These are phyloP conservation scores for Carassius auratus DNA, from an alignment of 2,113 vertebrate genomes.

Conservation along the genomic window DNA sequence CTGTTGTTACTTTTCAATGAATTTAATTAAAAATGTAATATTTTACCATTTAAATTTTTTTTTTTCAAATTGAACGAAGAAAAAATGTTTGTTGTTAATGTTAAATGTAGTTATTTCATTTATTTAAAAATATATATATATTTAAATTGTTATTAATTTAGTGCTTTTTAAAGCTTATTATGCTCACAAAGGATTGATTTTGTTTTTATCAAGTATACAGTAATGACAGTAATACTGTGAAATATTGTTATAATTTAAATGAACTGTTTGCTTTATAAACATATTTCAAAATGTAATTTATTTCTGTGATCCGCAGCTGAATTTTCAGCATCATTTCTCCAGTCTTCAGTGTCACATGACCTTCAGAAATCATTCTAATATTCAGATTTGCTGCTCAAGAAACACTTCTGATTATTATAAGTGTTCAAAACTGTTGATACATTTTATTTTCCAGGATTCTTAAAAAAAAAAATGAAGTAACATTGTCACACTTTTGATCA, in stretches of 20 bases:
- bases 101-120: no score
- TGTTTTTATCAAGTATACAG: not conserved
- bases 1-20: no score
- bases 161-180: not conserved
- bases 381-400: not conserved
- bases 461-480: no score
- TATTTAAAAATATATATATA: no score
- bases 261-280: not conserved
- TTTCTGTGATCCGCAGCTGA: not conserved
- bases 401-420: not conserved
- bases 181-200: not conserved
- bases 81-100: no score
- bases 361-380: not conserved
- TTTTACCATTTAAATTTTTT: no score
- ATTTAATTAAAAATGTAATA: no score
- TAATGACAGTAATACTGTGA: not conserved
- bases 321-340: not conserved
- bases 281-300: not conserved
- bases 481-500: not conserved
- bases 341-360: not conserved
- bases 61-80: no score
- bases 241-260: not conserved
- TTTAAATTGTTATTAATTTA: no score
- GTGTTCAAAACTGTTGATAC: not conserved
- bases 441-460: not conserved